Base-by-base conservation (phyloP, 2,888 invertebrate species). In the Stramonita haemastoma region DNA sequence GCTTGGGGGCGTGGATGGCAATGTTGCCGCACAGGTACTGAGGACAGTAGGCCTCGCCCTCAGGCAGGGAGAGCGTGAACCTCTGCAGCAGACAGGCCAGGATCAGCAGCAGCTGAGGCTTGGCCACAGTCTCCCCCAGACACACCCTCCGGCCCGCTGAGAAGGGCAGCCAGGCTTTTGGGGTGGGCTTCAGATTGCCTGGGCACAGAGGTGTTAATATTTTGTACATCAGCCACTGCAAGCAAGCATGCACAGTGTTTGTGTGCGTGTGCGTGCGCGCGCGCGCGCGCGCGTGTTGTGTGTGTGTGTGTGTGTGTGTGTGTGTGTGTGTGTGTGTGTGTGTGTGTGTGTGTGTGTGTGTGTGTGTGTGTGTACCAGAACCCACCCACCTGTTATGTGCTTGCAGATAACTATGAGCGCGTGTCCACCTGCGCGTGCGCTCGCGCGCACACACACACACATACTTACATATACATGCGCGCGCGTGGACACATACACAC, bases 131-230 rank as follows among this genome's bases (percentile, higher is more conserved):
- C 66, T 92, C 94, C 46, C 94, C 95, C 0, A 94, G 91, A 92
- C 95, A 95, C 15, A 92, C 93, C 32, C 95, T 90, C 19, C 93
- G 91, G 19, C 94, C 95, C 1, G 93, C 93, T 19, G 93, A 93
- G 90, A 95, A 95, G 0, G 95, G 95, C 34, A 94, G 91, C 93
- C 93, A 95, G 81, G 91, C 93, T 15, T 92, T 91, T 2, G 93
- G 93, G 91, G 93, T 93, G 0, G 93, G 91, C 17, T 90, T 92
- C 86, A 94, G 88, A 60, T 93, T 93, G 15, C 94, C 94, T 66
- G 92, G 0, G n/a, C n/a, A 73, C 73, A 73, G 11, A 73, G 17
- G 1, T 66, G 22, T 60, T 60, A 66, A 66, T 17, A 19, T 60
- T 17, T 19, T 1, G 60, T 1, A 17, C 15, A 22, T 66, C 66